A percentile compares a stretch with the other conserved stretches of the same genome.
Conservation (phyloP, 2,797 vertebrate genomes). For the Melanotaenia boesemani region DNA sequence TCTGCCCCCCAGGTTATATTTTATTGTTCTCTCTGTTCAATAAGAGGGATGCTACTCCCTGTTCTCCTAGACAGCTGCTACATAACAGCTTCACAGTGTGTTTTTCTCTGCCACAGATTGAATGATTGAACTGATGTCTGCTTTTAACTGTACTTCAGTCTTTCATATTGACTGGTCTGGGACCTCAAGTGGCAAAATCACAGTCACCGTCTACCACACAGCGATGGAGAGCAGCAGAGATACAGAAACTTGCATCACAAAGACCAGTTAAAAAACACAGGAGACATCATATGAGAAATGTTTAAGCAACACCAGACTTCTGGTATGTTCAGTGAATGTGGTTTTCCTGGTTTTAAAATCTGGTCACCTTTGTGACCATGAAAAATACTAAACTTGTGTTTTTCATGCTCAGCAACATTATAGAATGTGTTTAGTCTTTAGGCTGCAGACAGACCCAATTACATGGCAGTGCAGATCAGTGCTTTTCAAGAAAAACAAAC, state of each 20-base stretch:
- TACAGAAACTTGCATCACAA: constrained; percentile 30
- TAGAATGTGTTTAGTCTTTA: constrained; percentile 3
- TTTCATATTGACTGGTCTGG: constrained; percentile 70
- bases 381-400: background rate
- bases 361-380: background rate
- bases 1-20: constrained; percentile 74
- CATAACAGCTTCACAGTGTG: constrained; percentile 66
- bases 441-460: constrained; percentile 11
- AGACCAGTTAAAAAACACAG: background rate
- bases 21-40: constrained; percentile 81
- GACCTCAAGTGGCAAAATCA: constrained; percentile 47
- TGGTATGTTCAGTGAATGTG: too few species aligned
- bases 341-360: background rate
- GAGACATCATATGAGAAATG: background rate
- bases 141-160: constrained; percentile 65
- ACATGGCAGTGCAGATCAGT: constrained; percentile 3
- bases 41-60: constrained; percentile 71
- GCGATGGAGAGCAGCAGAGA: constrained; percentile 17
- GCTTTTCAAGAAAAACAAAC: constrained; percentile 35
- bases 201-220: constrained; percentile 17
- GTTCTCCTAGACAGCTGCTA: constrained; percentile 71
- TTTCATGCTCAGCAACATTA: background rate
- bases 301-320: background rate
- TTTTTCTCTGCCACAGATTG: constrained; percentile 73
- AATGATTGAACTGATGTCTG: constrained; percentile 78